A percentile compares a stretch with the other conserved stretches of the same genome.
Conservation (phyloP, 2,888 invertebrate genomes). For the Dromius quadrimaculatus region DNA sequence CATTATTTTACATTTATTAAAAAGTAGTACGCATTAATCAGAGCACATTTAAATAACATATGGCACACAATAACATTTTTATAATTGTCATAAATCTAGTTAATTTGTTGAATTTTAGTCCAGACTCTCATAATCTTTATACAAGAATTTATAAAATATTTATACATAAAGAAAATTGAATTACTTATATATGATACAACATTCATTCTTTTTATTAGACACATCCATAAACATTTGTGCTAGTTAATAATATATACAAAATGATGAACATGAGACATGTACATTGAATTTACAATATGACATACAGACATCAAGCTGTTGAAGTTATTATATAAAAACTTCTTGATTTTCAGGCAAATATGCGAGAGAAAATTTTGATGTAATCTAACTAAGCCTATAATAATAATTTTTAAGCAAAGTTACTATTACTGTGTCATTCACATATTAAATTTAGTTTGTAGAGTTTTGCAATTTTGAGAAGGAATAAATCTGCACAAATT, state of each 20-base stretch:
- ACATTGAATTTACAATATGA: slow-evolving; percentile 37
- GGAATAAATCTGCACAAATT: too few species aligned
- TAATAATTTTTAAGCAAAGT: too few species aligned
- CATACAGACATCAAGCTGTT: too few species aligned
- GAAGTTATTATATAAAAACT: too few species aligned
- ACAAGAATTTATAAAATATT: slow-evolving; percentile 44
- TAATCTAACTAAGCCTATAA: too few species aligned
- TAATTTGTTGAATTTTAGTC: slow-evolving; percentile 3
- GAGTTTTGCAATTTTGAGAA: too few species aligned
- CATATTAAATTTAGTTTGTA: too few species aligned
- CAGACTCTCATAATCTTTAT: slow-evolving; percentile 19
- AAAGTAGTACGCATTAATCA: slow-evolving; percentile 38
- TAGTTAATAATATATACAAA: slow-evolving; percentile 31
- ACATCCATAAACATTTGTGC: slow-evolving; percentile 43
- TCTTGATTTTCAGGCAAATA: too few species aligned
- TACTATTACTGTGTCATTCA: too few species aligned
- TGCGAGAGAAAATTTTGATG: too few species aligned
- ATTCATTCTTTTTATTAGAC: slow-evolving; percentile 22
- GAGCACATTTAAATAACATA: slow-evolving; percentile 49
- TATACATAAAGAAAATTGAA: slow-evolving; percentile 35
- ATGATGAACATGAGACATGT: slow-evolving; percentile 18
- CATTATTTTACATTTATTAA: slow-evolving; percentile 42
- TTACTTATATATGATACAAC: slow-evolving; percentile 9
- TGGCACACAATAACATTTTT: slow-evolving; percentile 46
- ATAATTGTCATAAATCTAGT: slow-evolving; percentile 29